Evolutionary conservation across 1,140 invertebrate genomes (phyloP), one percentile per base, ranked within the genome.

Genomic region (Cydia fagiglandana): DNA sequence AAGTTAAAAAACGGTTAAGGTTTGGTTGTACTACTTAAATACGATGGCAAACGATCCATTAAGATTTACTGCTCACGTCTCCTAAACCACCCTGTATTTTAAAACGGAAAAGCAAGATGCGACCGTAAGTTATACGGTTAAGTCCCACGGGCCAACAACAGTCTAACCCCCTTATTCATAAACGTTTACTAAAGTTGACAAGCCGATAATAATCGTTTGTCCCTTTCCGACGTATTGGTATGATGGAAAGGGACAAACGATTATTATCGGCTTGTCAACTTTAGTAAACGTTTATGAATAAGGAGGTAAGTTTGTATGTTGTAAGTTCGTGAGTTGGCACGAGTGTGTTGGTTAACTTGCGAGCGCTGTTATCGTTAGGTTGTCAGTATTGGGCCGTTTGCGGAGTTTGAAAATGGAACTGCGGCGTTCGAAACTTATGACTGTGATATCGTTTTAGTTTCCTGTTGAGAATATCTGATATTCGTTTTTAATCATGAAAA

Each of bases 281-380:
- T n/a, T n/a, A n/a, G n/a, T n/a, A n/a, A n/a, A n/a, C n/a, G n/a
- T n/a, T n/a, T n/a, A n/a, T n/a, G n/a, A n/a, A n/a, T n/a, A n/a
- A n/a, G n/a, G n/a, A n/a, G n/a, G n/a, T n/a, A n/a, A n/a, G n/a
- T 70, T 68, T 70, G 34, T 38, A 70, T 38, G 34, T 38, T 70
- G 66, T 15, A n/a, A 15, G 66, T 70, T 70, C 66, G 66, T 70
- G 66, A 70, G 66, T 70, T 70, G 66, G 66, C 66, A 70, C 66
- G 66, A 38, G 30, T 38, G 3, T 61, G 30, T 38, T 38, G 66
- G 30, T 38, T 70, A 70, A 70, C 66, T 70, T 68, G 15, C 64
- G 30, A 68, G 64, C 64, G 30, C 30, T 30, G 64, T 38, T 70
- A 70, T 70, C 66, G 66, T 70, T 70, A 70, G n/a, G 66, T 70